Conservation (phyloP, 2,888 invertebrate species). For the Ectobius pallidus region DNA sequence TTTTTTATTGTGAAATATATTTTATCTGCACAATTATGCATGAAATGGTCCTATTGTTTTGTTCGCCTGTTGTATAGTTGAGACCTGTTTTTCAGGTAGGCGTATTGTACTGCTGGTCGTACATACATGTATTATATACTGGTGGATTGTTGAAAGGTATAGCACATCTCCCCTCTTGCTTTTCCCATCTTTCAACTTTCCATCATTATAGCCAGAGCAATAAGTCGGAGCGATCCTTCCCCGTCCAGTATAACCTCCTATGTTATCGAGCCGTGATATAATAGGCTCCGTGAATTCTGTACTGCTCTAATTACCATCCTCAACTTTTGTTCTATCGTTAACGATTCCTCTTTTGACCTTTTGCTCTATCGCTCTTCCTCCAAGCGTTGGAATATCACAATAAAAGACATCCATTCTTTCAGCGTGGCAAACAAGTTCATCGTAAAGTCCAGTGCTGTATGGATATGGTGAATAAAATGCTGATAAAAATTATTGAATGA, state of each 20-base stretch:
- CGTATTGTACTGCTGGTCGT: not conserved
- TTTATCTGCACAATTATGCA: constrained; percentile 19
- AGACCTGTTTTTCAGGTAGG: constrained; percentile 3
- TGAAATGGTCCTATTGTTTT: constrained; percentile 16
- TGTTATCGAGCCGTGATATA: constrained; percentile 16
- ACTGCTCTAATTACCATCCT: constrained; percentile 30
- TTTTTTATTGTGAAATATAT: not conserved
- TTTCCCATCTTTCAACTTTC: not conserved
- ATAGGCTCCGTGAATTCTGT: constrained; percentile 13
- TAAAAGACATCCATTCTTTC: not conserved
- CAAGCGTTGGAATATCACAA: not conserved
- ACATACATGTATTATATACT: not conserved
- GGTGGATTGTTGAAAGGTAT: not conserved
- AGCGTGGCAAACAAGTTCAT: not conserved
- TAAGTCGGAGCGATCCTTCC: not conserved
- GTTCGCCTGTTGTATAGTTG: constrained; percentile 2
- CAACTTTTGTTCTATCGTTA: constrained; percentile 29
- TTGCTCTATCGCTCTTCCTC: constrained; percentile 13
- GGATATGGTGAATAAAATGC: too few species aligned
- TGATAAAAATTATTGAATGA: too few species aligned
- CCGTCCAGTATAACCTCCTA: not conserved
- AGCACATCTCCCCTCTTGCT: not conserved
- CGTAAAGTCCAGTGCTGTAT: too few species aligned
- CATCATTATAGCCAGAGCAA: constrained; percentile 23
- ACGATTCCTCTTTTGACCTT: constrained; percentile 29